Evolutionary conservation across 2,888 invertebrate species (phyloP).

Genomic region (Parnassius orleans): DNA sequence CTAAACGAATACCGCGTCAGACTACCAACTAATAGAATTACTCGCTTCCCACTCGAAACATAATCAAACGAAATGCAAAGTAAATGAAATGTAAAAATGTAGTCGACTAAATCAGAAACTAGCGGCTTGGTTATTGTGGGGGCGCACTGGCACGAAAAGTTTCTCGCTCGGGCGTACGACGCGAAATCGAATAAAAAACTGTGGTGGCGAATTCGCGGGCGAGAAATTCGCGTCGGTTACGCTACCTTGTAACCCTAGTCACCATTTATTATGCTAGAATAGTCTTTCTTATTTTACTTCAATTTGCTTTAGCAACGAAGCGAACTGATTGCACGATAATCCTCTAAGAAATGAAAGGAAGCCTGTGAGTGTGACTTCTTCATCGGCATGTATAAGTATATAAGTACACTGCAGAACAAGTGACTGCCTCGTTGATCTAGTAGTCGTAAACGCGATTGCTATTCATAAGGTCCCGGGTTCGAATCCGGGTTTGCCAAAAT

Average conservation of each 20-base stretch:
- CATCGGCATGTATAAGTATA: no score
- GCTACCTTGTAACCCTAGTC: background rate
- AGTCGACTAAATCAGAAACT: conserved; percentile 21
- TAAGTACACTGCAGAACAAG: no score
- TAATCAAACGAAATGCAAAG: conserved; percentile 31
- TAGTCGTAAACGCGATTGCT: no score
- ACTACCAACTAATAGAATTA: conserved; percentile 9
- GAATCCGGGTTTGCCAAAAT: no score
- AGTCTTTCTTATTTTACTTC: no score
- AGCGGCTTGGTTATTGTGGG: conserved; percentile 9
- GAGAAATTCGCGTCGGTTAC: background rate
- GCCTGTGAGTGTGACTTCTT: no score
- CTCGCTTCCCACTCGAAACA: conserved; percentile 7
- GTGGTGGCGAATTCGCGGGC: conserved; percentile 1
- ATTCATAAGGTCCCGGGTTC: no score
- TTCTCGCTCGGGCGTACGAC: conserved; percentile 7
- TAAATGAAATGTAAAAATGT: conserved; percentile 32
- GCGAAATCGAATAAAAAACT: conserved; percentile 8
- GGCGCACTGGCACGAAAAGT: conserved; percentile 7
- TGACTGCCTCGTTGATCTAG: no score
- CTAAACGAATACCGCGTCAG: conserved; percentile 4
- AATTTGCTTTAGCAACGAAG: no score
- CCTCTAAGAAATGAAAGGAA: no score
- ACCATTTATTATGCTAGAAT: no score
- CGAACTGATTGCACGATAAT: no score